Evolutionary conservation across 2,888 invertebrate species (phyloP), one percentile per base, ranked within the genome.

Genomic region (Shargacucullia verbasci): DNA sequence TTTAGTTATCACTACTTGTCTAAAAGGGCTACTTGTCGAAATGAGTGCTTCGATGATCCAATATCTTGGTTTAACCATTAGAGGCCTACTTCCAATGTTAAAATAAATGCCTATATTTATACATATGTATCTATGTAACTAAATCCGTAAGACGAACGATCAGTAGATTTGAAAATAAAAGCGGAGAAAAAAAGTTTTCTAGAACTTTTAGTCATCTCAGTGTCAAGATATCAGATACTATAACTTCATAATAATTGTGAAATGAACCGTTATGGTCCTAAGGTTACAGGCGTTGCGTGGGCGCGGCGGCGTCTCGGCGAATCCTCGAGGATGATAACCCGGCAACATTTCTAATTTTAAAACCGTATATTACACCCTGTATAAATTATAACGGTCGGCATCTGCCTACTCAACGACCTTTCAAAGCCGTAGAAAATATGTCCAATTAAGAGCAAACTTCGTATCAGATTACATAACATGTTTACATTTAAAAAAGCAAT

Each of bases 221-320:
- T 47, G 38, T 39, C 59, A 66, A 59, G 54, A 59, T 56, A 47
- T 48, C 46, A 48, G 44, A 60, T n/a, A 25, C 14, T 50, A 0
- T 59, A 41, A 55, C 34, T 31, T 46, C 41, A 49, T 35, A 49
- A 61, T 70, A 56, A 59, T 74, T 76, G 64, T 73, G 60, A 67
- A 73, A 49, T 73, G 70, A 73, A 67, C 62, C 45, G 53, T 61
- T 38, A 54, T 45, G 43, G 25, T 49, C 35, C 49, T 59, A 45
- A 43, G 45, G 25, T 35, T 47, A 52, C 29, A 49, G 37, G 33
- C 44, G 12, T 12, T 34, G 52, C 56, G 77, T 75, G 61, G 74
- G 77, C 37, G 69, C 33, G 62, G 20, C 33, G 65, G 38, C 63
- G 63, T 69, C 75, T 68, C 43, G 56, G 11, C 65, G 29, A 14